phyloP scores from a whole-genome alignment of 2,888 invertebrate species.

The Caenorhabditis imperialis region DNA sequence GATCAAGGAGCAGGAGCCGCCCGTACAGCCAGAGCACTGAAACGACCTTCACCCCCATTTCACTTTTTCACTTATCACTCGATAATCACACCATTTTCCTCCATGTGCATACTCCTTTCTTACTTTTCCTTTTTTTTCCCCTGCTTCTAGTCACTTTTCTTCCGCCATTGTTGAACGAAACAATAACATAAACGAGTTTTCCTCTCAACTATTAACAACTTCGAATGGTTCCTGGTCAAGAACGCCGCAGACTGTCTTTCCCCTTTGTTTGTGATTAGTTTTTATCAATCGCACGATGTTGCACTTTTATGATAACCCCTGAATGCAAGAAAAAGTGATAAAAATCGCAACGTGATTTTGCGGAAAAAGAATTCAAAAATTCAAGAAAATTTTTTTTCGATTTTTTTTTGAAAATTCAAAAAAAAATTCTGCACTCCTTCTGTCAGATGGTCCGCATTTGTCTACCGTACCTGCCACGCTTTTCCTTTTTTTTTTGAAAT shows the following conservation, averaged over 20 bases:
- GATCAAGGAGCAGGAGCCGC: constrained; percentile 51
- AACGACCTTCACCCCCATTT: constrained; percentile 21
- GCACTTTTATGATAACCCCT: constrained; percentile 25
- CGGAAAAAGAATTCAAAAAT: neutral
- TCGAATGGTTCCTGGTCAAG: too few species aligned
- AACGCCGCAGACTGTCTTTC: too few species aligned
- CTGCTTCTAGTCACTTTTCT: too few species aligned
- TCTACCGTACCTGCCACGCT: constrained; percentile 1
- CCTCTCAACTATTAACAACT: too few species aligned
- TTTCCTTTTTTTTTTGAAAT: too few species aligned
- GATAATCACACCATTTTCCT: constrained; percentile 21
- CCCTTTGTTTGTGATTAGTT: constrained; percentile 12
- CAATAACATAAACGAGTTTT: too few species aligned
- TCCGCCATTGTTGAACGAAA: too few species aligned
- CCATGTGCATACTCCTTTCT: constrained; percentile 20
- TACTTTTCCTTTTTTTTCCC: neutral
- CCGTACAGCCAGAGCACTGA: constrained; percentile 41
- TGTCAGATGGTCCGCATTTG: constrained; percentile 2
- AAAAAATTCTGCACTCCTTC: neutral
- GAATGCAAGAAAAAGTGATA: constrained; percentile 1
- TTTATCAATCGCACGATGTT: constrained; percentile 39
- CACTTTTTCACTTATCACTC: constrained; percentile 12
- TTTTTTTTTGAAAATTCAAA: neutral
- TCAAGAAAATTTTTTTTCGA: neutral
- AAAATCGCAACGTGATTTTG: constrained; percentile 22